Base-by-base conservation (phyloP, 2,888 invertebrate genomes). In the Schizaphis graminum region DNA sequence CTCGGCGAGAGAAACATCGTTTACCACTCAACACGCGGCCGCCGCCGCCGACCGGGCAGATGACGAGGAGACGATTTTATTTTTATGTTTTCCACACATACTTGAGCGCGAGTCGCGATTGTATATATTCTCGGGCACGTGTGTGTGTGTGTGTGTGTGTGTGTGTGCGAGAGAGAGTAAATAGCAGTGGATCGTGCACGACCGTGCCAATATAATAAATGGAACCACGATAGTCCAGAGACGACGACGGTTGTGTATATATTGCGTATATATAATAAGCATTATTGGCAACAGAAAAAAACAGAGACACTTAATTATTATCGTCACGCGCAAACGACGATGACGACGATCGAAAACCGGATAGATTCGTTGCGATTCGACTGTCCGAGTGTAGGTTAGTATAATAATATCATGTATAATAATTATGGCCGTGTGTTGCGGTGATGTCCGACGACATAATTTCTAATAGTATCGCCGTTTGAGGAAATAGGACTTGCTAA, bases 1-100 rank as follows among this genome's bases (percentile, higher is more conserved):
- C 93, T 94, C 93, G 93, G 85, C 85, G 93, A 86, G 61, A 90
- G 86, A 61, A 90, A 94, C 93, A 94, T 94, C 93, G 93, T 94
- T 94, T 94, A 90, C 93, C 93, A 94, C 93, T 94, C 93, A 90
- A 90, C 93, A 44, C 93, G 44, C 41, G 47, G 85, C 35, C 87
- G n/a, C 91, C 61, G n/a, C 57, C 49, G 24, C 85, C 87, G 87
- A 13, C 86, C 86, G 44, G 41, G 49, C 28, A 84, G 41, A 67
- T 28, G 86, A 47, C 85, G 84, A n/a, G 84, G 84, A 56, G 93
- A 90, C 49, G 90, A 90, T 89, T 87, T 67, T 87, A 67, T 88
- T 93, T 89, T 93, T 89, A 89, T 89, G 89, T 93, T 89, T 77
- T 85, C 93, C 89, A 61, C 87, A 57, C 77, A 56, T 85, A 57